Conservation (phyloP, 2,888 invertebrate genomes). For the Thumatha senex region DNA sequence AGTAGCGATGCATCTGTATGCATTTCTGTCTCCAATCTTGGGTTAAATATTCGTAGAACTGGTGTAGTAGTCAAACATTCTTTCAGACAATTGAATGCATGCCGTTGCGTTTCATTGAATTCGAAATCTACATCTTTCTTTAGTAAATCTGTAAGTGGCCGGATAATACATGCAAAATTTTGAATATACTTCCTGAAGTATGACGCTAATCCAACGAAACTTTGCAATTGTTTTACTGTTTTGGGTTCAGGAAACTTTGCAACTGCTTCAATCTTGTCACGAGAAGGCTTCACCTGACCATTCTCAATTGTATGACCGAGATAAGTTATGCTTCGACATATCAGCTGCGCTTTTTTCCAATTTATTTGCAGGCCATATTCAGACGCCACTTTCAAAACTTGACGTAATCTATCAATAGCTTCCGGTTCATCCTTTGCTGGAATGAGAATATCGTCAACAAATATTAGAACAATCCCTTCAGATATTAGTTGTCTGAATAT, state of each 20-base stretch:
- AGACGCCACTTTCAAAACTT: background rate
- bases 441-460: background rate
- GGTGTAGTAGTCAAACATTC: too few species aligned
- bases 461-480: background rate
- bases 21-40: too few species aligned
- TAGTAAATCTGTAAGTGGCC: slow-evolving; percentile 32
- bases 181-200: slow-evolving; percentile 16
- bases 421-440: background rate
- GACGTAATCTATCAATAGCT: background rate
- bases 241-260: background rate
- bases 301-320: background rate
- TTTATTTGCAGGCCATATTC: background rate
- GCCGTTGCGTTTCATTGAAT: too few species aligned
- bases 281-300: background rate
- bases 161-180: slow-evolving; percentile 30
- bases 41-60: too few species aligned
- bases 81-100: too few species aligned
- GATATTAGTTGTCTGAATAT: background rate
- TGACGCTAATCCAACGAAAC: slow-evolving; percentile 23
- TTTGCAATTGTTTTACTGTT: slow-evolving; percentile 16
- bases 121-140: too few species aligned
- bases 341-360: background rate
- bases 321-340: background rate
- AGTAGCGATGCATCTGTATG: too few species aligned
- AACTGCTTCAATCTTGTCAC: background rate